These are phyloP conservation scores for Alces alces DNA, from an alignment of 2,113 vertebrate species.

Conservation along the genomic window DNA sequence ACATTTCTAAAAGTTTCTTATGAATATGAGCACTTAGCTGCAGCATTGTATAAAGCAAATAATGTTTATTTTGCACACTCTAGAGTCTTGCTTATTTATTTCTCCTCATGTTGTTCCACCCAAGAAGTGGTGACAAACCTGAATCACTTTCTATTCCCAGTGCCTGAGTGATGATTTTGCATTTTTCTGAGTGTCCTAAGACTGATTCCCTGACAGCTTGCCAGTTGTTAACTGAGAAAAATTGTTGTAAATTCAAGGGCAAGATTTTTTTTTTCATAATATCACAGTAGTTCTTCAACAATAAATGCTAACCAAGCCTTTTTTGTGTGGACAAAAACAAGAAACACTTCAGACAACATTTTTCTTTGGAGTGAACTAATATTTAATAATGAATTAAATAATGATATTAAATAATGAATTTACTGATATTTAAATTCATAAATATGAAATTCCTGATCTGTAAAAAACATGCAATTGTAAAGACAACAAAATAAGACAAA, in stretches of 20 bases:
- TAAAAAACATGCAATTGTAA: constrained; percentile 57
- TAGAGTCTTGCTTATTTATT: not conserved
- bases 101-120: not conserved
- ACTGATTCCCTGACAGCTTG: not conserved
- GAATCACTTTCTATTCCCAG: not conserved
- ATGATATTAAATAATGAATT: not conserved
- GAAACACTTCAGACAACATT: not conserved
- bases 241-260: not conserved
- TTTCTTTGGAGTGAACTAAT: constrained; percentile 44
- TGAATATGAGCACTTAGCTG: not conserved
- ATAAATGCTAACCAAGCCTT: not conserved
- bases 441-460: constrained; percentile 40
- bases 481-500: constrained; percentile 22
- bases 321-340: not conserved
- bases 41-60: constrained; percentile 1
- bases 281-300: not conserved
- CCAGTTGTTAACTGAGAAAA: not conserved
- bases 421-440: constrained; percentile 7
- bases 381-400: constrained; percentile 64
- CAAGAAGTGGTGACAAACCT: not conserved
- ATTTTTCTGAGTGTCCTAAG: not conserved
- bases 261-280: not conserved
- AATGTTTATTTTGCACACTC: not conserved
- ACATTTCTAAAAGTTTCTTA: constrained; percentile 15
- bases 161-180: not conserved